These are phyloP conservation scores for Melieria picta DNA, from an alignment of 2,888 invertebrate genomes.

Conservation along the genomic window DNA sequence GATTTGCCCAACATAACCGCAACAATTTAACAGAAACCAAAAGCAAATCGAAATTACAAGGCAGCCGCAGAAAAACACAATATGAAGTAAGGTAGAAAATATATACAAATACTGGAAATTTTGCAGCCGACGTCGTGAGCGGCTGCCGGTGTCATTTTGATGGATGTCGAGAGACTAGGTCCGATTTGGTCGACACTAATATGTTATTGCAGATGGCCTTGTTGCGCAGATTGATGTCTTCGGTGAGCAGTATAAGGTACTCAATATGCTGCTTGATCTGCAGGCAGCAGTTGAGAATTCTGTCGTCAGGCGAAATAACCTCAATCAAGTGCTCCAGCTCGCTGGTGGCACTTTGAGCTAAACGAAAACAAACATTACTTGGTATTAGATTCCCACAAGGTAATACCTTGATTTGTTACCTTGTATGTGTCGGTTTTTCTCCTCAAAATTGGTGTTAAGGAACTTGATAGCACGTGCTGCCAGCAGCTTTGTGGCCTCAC, in stretches of 20 bases:
- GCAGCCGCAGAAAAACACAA: too few species aligned
- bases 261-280: conserved; percentile 64
- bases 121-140: too few species aligned
- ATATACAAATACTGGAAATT: too few species aligned
- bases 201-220: conserved; percentile 67
- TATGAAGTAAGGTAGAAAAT: too few species aligned
- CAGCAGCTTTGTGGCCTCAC: conserved; percentile 42
- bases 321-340: conserved; percentile 63
- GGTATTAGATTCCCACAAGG: not conserved
- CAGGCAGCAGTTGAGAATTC: conserved; percentile 68
- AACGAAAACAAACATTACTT: conserved; percentile 14
- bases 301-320: conserved; percentile 67
- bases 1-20: too few species aligned
- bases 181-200: conserved; percentile 54
- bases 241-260: conserved; percentile 66
- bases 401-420: conserved; percentile 42
- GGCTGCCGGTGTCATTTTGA: not conserved
- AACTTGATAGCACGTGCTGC: conserved; percentile 57
- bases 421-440: conserved; percentile 45
- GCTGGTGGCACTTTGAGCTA: conserved; percentile 67
- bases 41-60: too few species aligned
- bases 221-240: conserved; percentile 68
- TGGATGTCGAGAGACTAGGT: conserved; percentile 49
- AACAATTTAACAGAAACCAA: too few species aligned
- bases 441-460: conserved; percentile 54